Conservation (phyloP, 2,888 invertebrate species). For the Dichetophora obliterata region DNA sequence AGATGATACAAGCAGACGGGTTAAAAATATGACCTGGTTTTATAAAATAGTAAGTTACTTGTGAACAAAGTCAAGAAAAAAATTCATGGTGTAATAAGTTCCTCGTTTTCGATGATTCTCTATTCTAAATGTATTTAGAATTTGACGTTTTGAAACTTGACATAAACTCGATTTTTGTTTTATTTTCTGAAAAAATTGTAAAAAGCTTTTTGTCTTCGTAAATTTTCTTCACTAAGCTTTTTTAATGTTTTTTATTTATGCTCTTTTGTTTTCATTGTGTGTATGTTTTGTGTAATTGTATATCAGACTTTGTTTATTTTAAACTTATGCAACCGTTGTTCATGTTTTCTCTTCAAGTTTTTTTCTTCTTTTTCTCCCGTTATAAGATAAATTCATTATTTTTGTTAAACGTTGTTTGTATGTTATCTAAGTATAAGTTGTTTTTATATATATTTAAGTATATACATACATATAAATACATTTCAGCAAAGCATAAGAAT, state of each 20-base stretch:
- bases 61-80: neutral
- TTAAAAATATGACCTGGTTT: too few species aligned
- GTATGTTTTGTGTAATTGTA: conserved; percentile 37
- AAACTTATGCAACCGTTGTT: conserved; percentile 30
- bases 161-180: neutral
- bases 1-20: too few species aligned
- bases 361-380: conserved; percentile 35
- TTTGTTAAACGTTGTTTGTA: conserved; percentile 33
- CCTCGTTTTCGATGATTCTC: too few species aligned
- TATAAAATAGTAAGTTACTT: too few species aligned
- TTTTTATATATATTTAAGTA: neutral
- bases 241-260: conserved; percentile 7
- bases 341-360: neutral
- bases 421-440: neutral
- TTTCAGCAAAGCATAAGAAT: conserved; percentile 8
- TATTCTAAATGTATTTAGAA: too few species aligned
- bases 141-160: too few species aligned
- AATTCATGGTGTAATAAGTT: neutral
- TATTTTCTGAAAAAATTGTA: neutral
- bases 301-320: conserved; percentile 37
- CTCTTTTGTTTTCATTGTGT: conserved; percentile 34
- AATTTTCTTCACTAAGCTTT: neutral
- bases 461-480: neutral
- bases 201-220: conserved; percentile 2
- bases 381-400: conserved; percentile 43